These are phyloP conservation scores for Brachypterus glaber DNA, from an alignment of 2,888 invertebrate genomes.

Conservation along the genomic window DNA sequence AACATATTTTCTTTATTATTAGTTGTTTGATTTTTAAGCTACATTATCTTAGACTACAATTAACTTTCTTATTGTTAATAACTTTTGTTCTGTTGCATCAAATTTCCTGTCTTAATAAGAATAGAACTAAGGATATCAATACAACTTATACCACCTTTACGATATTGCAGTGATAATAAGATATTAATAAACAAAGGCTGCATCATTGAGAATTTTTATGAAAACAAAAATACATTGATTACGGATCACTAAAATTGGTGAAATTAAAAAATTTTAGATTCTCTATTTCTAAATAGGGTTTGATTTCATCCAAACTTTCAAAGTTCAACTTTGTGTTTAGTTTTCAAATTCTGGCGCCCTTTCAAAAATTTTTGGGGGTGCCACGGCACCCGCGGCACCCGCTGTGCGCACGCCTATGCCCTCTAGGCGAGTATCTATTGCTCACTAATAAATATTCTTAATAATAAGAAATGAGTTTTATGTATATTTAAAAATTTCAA, in stretches of 20 bases:
- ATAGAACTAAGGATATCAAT: background rate
- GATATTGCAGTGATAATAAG: background rate
- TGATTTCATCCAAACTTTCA: background rate
- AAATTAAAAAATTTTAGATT: too few relatives aligned
- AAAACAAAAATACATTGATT: too few relatives aligned
- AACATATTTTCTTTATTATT: too few relatives aligned
- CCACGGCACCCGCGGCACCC: background rate
- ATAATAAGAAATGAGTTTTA: constrained; percentile 42
- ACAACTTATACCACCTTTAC: background rate
- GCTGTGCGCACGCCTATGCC: constrained; percentile 10
- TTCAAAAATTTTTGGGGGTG: background rate
- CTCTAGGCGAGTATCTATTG: constrained; percentile 41
- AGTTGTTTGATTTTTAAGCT: too few relatives aligned
- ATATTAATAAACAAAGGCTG: too few relatives aligned
- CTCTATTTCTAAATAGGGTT: background rate
- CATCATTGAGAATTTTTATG: too few relatives aligned
- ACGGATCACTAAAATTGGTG: too few relatives aligned
- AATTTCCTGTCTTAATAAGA: too few relatives aligned
- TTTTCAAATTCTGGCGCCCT: background rate
- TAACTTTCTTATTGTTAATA: too few relatives aligned
- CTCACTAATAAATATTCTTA: constrained; percentile 44
- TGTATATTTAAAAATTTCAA: constrained; percentile 38
- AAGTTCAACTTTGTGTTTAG: background rate
- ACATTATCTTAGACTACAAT: too few relatives aligned
- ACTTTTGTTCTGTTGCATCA: too few relatives aligned